Conservation (phyloP, 2,888 invertebrate genomes). For the Cantharis rustica region DNA sequence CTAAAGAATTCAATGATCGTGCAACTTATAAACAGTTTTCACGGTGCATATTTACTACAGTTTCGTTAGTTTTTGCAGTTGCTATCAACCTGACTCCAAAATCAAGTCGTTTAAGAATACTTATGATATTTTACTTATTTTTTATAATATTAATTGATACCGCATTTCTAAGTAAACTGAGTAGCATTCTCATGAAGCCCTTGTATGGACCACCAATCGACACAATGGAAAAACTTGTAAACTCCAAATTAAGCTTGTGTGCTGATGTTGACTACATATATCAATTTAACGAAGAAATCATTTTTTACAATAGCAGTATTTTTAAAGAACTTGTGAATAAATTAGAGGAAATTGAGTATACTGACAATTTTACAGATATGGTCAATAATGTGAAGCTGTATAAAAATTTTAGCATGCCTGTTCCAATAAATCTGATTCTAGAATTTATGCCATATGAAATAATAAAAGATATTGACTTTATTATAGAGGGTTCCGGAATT, state of each 20-base stretch:
- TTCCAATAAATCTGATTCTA: too few relatives aligned
- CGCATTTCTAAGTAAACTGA: not conserved
- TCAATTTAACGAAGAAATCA: not conserved
- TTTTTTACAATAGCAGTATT: not conserved
- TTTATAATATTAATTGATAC: not conserved
- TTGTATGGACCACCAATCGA: not conserved
- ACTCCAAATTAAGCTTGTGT: not conserved
- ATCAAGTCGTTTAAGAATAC: not conserved
- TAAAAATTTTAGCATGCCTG: too few relatives aligned
- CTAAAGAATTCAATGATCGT: not conserved
- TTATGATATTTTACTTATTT: not conserved
- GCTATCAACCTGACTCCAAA: not conserved
- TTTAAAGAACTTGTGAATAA: not conserved
- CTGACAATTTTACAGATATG: not conserved
- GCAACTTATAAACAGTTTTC: not conserved
- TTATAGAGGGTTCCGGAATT: too few relatives aligned
- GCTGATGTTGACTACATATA: not conserved
- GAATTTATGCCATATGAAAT: too few relatives aligned
- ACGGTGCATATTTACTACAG: not conserved
- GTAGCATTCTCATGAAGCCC: not conserved
- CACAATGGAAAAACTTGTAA: not conserved
- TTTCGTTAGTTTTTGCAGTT: not conserved
- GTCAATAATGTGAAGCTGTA: not conserved
- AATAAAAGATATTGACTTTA: too few relatives aligned
- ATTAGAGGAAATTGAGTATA: not conserved